These are phyloP conservation scores for Chondrilla cf. caribensis DNA, from an alignment of 37 sponge, comb jelly and placozoan genomes.

Conservation along the genomic window DNA sequence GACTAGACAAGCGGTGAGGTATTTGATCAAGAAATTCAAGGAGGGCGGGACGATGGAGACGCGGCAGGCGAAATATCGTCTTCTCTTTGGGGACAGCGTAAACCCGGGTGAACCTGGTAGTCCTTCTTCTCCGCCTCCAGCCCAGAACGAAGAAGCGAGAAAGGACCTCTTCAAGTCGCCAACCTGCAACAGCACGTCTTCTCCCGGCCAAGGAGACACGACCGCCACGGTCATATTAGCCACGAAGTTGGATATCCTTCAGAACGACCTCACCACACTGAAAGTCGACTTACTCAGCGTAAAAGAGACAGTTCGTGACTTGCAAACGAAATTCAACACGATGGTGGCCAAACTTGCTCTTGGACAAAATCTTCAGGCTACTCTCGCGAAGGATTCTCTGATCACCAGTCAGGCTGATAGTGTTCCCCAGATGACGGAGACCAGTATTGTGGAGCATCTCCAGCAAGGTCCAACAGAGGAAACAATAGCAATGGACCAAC, in stretches of 20 bases:
- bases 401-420: not conserved
- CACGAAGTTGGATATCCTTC: conserved; percentile 1
- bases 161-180: conserved; percentile 9
- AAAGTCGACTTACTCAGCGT: conserved; percentile 2
- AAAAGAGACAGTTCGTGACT: conserved; percentile 15
- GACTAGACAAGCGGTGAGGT: conserved; percentile 17
- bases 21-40: conserved; percentile 15
- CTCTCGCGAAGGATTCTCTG: conserved; percentile 1
- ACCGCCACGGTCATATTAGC: conserved; percentile 23
- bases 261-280: not conserved
- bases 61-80: conserved; percentile 1
- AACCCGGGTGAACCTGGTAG: not conserved
- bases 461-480: not conserved
- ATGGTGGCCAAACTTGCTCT: conserved; percentile 19
- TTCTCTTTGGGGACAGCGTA: conserved; percentile 5
- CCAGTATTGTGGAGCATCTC: conserved; percentile 1
- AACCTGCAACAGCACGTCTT: not conserved
- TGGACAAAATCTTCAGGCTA: conserved; percentile 1
- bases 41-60: conserved; percentile 25
- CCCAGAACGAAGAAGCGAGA: not conserved
- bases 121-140: not conserved
- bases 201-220: not conserved
- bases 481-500: not conserved
- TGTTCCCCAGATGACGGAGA: not conserved
- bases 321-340: conserved; percentile 24